Base-by-base conservation (phyloP, 2,888 invertebrate species). In the Candidula unifasciata region DNA sequence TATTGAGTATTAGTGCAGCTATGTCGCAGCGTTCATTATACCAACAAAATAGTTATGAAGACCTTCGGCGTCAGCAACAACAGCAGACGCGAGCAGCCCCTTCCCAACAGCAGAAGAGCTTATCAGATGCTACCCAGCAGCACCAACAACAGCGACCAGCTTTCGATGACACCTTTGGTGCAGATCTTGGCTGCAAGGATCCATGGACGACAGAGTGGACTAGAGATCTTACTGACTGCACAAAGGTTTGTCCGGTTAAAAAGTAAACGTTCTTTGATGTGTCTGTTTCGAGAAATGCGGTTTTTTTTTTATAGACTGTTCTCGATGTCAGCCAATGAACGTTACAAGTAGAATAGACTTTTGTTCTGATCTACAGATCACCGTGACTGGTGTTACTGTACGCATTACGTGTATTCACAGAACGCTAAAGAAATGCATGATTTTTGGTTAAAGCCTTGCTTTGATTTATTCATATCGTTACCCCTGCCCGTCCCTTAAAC, bases 121-220 rank as follows among this genome's bases (percentile, higher is more conserved):
- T 13, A 13, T 30, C 79, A 6, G 79, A 79, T 52, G 18, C 78
- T 8, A 27, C 66, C 24, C 79, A 66, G 21, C 44, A 37, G 3
- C n/a, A n/a, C n/a, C n/a, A n/a, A n/a, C n/a, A n/a, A n/a, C 79
- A 79, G 30, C 35, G 79, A 27, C 68, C 79, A n/a, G 1, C 44
- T 1, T 10, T 68, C 27, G 87, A 87, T 8, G 89, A 89, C 57
- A 89, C 84, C 37, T 89, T 89, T 64, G 89, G 88, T 2, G 89
- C 89, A 2, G 89, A 89, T 52, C 86, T 87, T 1, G 89, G 89
- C 10, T 89, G 89, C 52, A 81, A 84, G 78, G 89, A 89, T 77
- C 89, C 89, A 6, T 89, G 89, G 89, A 80, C 89, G 0, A 88
- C 88, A 18, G 89, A 89, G 44, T 89, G 89, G 89, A 89, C 89